Base-by-base conservation (phyloP, 2,113 vertebrate genomes). In the Thomomys bottae region DNA sequence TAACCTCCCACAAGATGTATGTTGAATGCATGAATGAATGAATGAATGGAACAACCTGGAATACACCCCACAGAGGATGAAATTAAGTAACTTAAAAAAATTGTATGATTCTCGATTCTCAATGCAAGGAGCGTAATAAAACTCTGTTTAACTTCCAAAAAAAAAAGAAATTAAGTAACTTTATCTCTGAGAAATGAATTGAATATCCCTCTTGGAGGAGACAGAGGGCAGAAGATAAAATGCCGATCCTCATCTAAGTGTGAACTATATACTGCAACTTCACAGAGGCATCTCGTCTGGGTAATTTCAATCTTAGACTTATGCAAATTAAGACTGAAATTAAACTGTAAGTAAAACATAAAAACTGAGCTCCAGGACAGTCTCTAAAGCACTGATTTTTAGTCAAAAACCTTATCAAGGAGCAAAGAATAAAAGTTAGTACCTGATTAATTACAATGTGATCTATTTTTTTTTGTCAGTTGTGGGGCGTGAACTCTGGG, bases 341-440 rank as follows among this genome's bases (percentile, higher is more conserved):
- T 18, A 54, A 54, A 54, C 49, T 54, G 49, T 17, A 54, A 54
- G 49, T 54, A 54, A 54, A 54, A 54, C 18, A 15, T 17, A 54
- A 40, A 28, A 80, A 68, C 24, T 73, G 18, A 87, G 82, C 34
- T 83, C 45, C 26, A 68, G n/a, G 42, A 54, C 54, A 79, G 36
- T 73, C 24, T 78, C 42, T 75, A 79, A 91, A 91, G 30, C 36
- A 84, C 12, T 6, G 12, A 59, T 91, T 89, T 84, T 49, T 71
- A 89, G 61, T 17, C 68, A 82, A 59, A 11, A 70, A 45, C 57
- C 26, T 40, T 24, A 82, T 18, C 6, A 26, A 34, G 3, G 61
- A 54, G 26, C 75, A 9, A 24, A 66, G 54, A 34, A 91, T 72
- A 45, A 93, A 91, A 81, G 5, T 8, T 32, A 28, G 18, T 40